phyloP scores from a whole-genome alignment of 2,113 vertebrate species.

The Tonatia bakeri region DNA sequence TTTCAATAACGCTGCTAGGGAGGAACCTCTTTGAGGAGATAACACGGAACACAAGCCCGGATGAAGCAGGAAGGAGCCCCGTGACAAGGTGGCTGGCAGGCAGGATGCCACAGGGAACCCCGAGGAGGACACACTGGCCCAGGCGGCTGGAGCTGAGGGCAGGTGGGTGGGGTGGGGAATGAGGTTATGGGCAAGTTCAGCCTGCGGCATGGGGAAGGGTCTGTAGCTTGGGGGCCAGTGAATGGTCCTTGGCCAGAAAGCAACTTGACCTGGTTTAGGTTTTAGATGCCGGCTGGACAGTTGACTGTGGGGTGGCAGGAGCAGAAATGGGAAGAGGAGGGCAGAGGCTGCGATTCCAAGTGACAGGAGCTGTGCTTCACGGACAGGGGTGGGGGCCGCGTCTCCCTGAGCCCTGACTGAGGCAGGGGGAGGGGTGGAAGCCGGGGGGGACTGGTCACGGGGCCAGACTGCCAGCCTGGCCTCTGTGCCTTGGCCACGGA shows the following conservation, averaged over 20 bases:
- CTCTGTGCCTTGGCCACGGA: background rate
- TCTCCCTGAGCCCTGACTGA: background rate
- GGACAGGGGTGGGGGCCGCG: background rate
- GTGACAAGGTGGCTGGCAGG: background rate
- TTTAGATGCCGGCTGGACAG: background rate
- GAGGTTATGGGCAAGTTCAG: background rate
- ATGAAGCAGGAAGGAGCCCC: background rate
- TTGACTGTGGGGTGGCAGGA: background rate
- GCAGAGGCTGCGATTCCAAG: background rate
- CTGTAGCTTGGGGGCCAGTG: background rate
- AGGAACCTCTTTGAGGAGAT: background rate
- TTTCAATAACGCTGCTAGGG: background rate
- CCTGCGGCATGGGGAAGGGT: fast-evolving
- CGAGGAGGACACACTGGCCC: background rate
- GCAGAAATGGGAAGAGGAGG: background rate
- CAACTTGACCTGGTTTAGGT: background rate
- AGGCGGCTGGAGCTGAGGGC: background rate
- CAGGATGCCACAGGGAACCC: background rate
- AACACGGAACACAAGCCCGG: background rate
- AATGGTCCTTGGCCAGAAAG: background rate
- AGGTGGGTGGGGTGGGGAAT: background rate
- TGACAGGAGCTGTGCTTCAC: background rate
- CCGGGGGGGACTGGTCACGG: background rate
- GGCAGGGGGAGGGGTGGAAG: background rate
- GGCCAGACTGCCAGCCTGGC: background rate